Evolutionary conservation across 2,113 vertebrate genomes (phyloP), one percentile per base, ranked within the genome.

Genomic region (Corvus cornix): DNA sequence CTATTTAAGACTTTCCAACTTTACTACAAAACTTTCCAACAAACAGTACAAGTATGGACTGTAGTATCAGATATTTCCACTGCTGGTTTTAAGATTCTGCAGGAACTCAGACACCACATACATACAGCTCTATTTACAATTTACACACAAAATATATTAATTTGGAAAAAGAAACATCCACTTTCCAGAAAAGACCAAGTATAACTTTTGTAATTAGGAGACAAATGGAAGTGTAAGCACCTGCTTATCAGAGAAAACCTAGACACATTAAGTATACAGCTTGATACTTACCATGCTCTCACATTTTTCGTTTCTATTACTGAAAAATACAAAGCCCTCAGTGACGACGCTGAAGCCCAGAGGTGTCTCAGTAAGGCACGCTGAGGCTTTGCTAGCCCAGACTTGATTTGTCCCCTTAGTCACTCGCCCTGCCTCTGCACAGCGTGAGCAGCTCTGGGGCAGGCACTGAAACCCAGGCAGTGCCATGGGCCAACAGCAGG

Each of bases 401-500:
- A 16, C 92, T 86, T 0, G 39, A 9, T n/a, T 5, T 86, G 72
- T 67, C 35, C 72, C 91, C 85, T 93, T 58, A 84, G 87, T 89
- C 80, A 81, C 37, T 31, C 0, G 0, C 48, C 39, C 90, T 62
- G 67, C 75, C 83, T 35, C 26, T 3, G 4, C 76, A 15, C 13
- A 13, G 53, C 7, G 1, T 0, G 1, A 31, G 74, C 13, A n/a
- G 75, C 63, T 26, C 87, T 69, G 79, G 48, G n/a, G 49, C 60
- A 46, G 44, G 86, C 72, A 28, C 13, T 0, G 16, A 31, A 39
- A 70, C 22, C 1, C 0, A 4, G 28, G 86, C 59, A 33, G 55
- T 0, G 0, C 2, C 0, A 17, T 2, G 8, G 15, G 27, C 62
- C 68, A 3, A 15, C 41, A 26, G 35, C 43, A 30, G 11, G 18